phyloP scores from a whole-genome alignment of 2,888 invertebrate species.

The Eupsilia transversa region DNA sequence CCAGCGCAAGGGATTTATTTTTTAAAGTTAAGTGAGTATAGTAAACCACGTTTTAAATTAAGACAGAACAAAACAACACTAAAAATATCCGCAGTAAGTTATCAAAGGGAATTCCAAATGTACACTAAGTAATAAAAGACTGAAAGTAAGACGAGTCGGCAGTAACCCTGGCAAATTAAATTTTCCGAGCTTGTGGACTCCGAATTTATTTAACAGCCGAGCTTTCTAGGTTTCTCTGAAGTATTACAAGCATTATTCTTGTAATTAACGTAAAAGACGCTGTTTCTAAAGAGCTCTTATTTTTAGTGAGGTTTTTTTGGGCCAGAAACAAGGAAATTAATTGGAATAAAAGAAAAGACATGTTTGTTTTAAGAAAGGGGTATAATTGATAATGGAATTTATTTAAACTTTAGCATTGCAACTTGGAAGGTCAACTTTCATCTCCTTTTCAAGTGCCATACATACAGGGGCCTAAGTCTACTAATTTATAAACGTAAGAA shows the following conservation, averaged over 20 bases:
- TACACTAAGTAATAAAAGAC: slow-evolving; percentile 29
- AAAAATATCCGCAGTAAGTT: slow-evolving; percentile 7
- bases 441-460: too few species aligned
- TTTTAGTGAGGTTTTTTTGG: too few species aligned
- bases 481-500: too few species aligned
- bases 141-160: slow-evolving; percentile 20
- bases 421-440: too few species aligned
- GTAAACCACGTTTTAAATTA: background rate
- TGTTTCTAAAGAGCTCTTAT: too few species aligned
- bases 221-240: slow-evolving; percentile 1
- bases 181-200: slow-evolving; percentile 39
- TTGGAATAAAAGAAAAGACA: too few species aligned
- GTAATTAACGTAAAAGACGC: too few species aligned
- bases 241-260: slow-evolving; percentile 19
- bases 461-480: too few species aligned
- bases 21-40: background rate
- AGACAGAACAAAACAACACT: background rate
- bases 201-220: slow-evolving; percentile 46
- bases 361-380: too few species aligned
- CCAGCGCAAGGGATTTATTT: background rate
- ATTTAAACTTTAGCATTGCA: too few species aligned
- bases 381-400: too few species aligned
- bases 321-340: too few species aligned
- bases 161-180: slow-evolving; percentile 43
- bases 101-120: slow-evolving; percentile 11